Evolutionary conservation across 2,888 invertebrate species (phyloP).

Genomic region (Metalampra italica): DNA sequence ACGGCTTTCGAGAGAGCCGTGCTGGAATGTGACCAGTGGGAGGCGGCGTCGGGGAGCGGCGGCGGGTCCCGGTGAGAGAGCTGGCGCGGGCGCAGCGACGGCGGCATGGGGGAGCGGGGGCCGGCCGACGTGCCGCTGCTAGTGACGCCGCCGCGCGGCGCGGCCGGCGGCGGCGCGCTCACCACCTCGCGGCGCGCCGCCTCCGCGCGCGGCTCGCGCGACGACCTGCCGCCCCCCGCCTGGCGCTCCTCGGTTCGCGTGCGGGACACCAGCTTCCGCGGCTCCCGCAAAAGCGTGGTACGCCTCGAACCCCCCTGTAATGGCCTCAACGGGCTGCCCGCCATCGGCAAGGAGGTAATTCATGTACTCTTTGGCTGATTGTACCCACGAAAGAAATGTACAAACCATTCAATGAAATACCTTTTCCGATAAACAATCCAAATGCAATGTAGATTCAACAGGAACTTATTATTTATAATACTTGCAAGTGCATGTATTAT

Average conservation of each 20-base stretch:
- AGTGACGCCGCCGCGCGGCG: constrained; percentile 59
- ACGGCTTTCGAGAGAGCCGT: constrained; percentile 67
- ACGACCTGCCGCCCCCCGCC: constrained; percentile 65
- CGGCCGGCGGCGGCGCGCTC: constrained; percentile 51
- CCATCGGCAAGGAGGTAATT: constrained; percentile 79
- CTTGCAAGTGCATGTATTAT: no score
- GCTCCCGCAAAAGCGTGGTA: constrained; percentile 80
- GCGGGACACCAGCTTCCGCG: constrained; percentile 80
- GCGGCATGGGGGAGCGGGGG: constrained; percentile 79
- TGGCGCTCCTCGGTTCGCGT: constrained; percentile 83
- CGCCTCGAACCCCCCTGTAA: constrained; percentile 82
- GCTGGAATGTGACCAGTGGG: constrained; percentile 72
- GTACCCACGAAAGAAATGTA: constrained; percentile 2
- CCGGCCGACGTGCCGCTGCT: constrained; percentile 72
- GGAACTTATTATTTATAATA: no score
- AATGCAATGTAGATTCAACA: no score
- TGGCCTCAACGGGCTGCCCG: constrained; percentile 77
- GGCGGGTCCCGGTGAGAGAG: constrained; percentile 76
- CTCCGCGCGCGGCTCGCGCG: constrained; percentile 64
- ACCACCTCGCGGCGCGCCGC: constrained; percentile 62
- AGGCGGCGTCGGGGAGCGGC: constrained; percentile 64
- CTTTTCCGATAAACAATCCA: no score
- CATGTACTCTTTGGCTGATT: constrained; percentile 51
- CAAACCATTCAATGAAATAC: neutral
- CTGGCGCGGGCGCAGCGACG: constrained; percentile 74